These are phyloP conservation scores for Phrynosoma blainvillii DNA, from an alignment of 2,113 vertebrate species.

Conservation along the genomic window DNA sequence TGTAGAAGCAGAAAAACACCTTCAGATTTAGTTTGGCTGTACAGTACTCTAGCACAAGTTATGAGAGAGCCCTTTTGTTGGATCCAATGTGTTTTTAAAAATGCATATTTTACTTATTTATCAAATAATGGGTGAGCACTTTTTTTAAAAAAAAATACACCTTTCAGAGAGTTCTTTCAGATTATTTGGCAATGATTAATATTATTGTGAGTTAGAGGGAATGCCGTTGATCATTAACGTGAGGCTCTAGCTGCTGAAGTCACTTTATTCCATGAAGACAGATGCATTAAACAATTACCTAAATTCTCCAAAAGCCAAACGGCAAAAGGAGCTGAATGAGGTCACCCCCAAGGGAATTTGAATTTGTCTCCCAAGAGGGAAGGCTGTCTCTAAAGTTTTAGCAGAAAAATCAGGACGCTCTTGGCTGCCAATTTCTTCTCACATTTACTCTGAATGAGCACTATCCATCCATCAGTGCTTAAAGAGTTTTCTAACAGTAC, in stretches of 20 bases:
- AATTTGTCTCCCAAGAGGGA: conserved; percentile 57
- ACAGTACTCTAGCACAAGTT: not conserved
- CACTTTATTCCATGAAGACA: conserved; percentile 59
- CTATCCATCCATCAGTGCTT: conserved; percentile 93
- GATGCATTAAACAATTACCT: conserved; percentile 62
- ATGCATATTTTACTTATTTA: not conserved
- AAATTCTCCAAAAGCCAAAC: conserved; percentile 53
- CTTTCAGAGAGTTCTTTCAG: conserved; percentile 42
- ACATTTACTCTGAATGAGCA: conserved; percentile 84
- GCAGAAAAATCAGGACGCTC: conserved; percentile 70
- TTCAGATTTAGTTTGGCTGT: not conserved
- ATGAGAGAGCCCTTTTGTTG: not conserved
- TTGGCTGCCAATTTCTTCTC: conserved; percentile 85
- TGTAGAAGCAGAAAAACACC: not conserved
- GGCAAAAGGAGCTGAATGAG: conserved; percentile 63
- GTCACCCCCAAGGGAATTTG: conserved; percentile 55
- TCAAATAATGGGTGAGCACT: not conserved
- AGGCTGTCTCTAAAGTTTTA: conserved; percentile 68
- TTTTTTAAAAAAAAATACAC: conserved; percentile 31
- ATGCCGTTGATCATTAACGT: conserved; percentile 54
- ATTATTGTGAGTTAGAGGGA: conserved; percentile 48
- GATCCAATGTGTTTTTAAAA: not conserved
- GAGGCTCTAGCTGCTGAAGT: conserved; percentile 56
- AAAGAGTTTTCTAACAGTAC: conserved; percentile 98
- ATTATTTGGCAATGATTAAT: conserved; percentile 39